Evolutionary conservation across 1,140 invertebrate species (phyloP), one percentile per base, ranked within the genome.

Genomic region (Coelopa frigida): DNA sequence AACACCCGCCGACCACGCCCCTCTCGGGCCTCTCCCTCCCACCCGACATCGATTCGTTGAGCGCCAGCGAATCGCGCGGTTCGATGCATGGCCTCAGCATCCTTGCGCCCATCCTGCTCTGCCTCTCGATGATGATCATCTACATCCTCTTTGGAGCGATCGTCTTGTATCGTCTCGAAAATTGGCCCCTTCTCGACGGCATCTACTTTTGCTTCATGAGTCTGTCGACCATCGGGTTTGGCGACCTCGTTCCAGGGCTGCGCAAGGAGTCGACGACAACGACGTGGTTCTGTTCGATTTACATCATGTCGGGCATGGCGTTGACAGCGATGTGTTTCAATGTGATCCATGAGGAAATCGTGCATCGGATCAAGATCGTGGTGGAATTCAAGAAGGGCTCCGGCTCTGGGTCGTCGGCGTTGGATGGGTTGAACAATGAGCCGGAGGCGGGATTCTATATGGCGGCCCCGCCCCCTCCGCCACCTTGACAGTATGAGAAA

Each of bases 301-400:
- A 98, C 71, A 87, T 98, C 46, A 85, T 98, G 70, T 85, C 90
- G 22, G 95, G 94, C 2, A 85, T 98, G 77, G 90, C 94, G 1
- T 72, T 98, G 26, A 92, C 94, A n/a, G 91, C 93, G 22, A 97
- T 97, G 91, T 96, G 92, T 56, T 97, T 96, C 73, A 95, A 95
- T 67, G 84, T 98, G 24, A 84, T 98, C 43, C 93, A 98, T 71
- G 92, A 96, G 62, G 91, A 96, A 68, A 85, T 88, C 38, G 81
- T 87, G 11, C 84, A 87, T 70, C 78, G 83, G 46, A 71, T 87
- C n/a, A 79, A 78, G 53, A 83, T 85, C 54, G 75, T 77, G 21
- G 65, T 68, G 22, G 73, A 77, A 51, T 62, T 62, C 29, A 69
- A 69, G 42, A 64, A 56, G 66, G 69, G 52, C 1, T 56, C 63